A percentile compares a stretch with the other conserved stretches of the same genome.
phyloP scores from a whole-genome alignment of 1,140 invertebrate genomes.

The Platorchestia sp. region DNA sequence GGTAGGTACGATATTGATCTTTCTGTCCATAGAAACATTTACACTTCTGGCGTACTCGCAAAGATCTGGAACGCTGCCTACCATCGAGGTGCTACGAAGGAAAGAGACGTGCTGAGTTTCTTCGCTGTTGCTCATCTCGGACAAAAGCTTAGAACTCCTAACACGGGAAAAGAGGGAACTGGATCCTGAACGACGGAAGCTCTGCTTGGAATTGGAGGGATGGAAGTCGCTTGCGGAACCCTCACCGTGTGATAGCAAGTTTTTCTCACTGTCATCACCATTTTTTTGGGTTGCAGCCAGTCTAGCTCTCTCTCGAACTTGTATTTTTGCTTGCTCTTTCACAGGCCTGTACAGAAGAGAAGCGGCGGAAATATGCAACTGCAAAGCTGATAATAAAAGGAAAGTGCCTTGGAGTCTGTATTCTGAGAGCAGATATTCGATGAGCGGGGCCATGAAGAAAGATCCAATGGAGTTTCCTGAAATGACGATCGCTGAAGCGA shows the following conservation, averaged over 20 bases:
- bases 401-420: conserved; percentile 82
- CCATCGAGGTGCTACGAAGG: conserved; percentile 63
- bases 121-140: conserved; percentile 54
- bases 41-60: conserved; percentile 59
- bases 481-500: conserved; percentile 91
- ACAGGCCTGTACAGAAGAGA: conserved; percentile 79
- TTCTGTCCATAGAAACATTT: conserved; percentile 24
- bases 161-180: neutral
- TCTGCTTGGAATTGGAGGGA: neutral
- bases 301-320: conserved; percentile 49
- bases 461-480: conserved; percentile 89
- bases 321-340: conserved; percentile 61
- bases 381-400: conserved; percentile 81
- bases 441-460: conserved; percentile 84
- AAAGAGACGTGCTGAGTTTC: conserved; percentile 63
- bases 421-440: conserved; percentile 78
- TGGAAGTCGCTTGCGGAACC: neutral
- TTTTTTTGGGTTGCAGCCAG: neutral
- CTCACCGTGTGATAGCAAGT: neutral
- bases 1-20: conserved; percentile 23
- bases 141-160: conserved; percentile 13
- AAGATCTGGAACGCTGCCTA: conserved; percentile 66
- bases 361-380: conserved; percentile 82
- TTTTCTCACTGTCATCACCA: neutral
- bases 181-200: neutral